Evolutionary conservation across 2,888 invertebrate species (phyloP).

Genomic region (Drosophila subquinaria): DNA sequence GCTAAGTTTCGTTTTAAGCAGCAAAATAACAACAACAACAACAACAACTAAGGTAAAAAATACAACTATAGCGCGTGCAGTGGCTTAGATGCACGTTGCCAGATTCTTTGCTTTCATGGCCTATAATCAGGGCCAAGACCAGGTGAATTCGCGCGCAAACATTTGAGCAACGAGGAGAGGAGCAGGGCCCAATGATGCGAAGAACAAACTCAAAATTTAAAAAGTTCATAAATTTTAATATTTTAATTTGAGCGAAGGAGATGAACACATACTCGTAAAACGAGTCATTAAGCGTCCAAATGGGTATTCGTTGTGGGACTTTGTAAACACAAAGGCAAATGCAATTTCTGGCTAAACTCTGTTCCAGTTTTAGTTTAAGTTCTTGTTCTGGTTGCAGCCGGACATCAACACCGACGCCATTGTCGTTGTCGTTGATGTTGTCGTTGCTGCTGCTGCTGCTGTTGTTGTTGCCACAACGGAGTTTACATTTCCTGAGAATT

Average conservation of each 20-base stretch:
- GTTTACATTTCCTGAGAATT: constrained; percentile 81
- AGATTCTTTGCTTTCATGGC: constrained; percentile 61
- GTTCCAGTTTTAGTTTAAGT: constrained; percentile 53
- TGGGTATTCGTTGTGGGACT: constrained; percentile 38
- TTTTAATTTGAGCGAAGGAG: constrained; percentile 71
- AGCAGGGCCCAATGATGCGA: constrained; percentile 1
- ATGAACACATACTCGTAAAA: constrained; percentile 78
- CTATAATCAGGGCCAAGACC: constrained; percentile 65
- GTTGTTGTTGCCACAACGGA: constrained; percentile 58
- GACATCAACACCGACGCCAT: constrained; percentile 19
- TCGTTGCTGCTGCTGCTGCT: constrained; percentile 7
- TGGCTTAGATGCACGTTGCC: constrained; percentile 70
- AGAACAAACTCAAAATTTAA: constrained; percentile 11
- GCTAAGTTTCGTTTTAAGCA: constrained; percentile 72
- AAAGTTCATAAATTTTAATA: constrained; percentile 79
- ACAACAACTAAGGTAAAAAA: constrained; percentile 4
- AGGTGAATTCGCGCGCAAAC: constrained; percentile 47
- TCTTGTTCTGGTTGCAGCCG: constrained; percentile 24
- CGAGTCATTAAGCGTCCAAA: constrained; percentile 62
- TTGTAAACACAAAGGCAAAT: constrained; percentile 53
- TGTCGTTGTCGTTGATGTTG: background rate
- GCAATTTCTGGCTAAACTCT: constrained; percentile 54
- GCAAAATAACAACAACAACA: constrained; percentile 52
- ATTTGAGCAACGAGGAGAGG: constrained; percentile 43
- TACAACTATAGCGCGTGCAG: constrained; percentile 49